These are phyloP conservation scores for Sapajus apella DNA, from an alignment of 2,113 vertebrate species.

Conservation along the genomic window DNA sequence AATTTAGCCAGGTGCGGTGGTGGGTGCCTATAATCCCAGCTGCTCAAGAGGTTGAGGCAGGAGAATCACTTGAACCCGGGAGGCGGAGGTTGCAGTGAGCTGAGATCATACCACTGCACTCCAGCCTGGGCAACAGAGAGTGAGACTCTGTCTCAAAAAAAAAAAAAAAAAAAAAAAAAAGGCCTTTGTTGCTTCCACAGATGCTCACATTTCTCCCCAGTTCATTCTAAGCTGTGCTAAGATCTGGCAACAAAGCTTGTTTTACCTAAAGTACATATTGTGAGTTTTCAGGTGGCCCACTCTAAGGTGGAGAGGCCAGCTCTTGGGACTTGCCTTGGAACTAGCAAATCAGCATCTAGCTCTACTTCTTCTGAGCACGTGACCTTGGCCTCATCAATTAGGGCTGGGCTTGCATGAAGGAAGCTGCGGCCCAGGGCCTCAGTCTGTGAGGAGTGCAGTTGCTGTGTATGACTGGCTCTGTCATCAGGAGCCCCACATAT, in stretches of 20 bases:
- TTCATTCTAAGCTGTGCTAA: neutral
- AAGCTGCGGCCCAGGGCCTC: rapidly evolving
- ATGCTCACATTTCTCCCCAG: neutral
- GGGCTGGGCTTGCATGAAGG: neutral
- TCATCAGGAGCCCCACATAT: neutral
- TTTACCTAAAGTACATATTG: neutral
- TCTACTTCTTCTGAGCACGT: rapidly evolving
- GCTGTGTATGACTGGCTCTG: neutral
- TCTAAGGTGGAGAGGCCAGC: neutral
- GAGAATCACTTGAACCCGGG: too few species aligned
- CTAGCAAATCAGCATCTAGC: neutral
- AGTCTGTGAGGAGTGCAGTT: rapidly evolving
- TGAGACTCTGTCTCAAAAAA: too few species aligned
- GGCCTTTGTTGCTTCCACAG: neutral
- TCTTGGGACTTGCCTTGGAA: neutral
- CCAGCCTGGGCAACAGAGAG: too few species aligned
- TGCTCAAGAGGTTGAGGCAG: too few species aligned
- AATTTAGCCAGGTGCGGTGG: too few species aligned
- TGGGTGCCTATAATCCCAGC: too few species aligned
- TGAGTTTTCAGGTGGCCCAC: neutral
- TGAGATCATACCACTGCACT: too few species aligned
- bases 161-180: neutral
- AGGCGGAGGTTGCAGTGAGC: too few species aligned
- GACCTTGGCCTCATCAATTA: neutral
- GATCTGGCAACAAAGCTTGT: neutral